phyloP scores from a whole-genome alignment of 2,888 invertebrate genomes.

The Elgonia sp. region DNA sequence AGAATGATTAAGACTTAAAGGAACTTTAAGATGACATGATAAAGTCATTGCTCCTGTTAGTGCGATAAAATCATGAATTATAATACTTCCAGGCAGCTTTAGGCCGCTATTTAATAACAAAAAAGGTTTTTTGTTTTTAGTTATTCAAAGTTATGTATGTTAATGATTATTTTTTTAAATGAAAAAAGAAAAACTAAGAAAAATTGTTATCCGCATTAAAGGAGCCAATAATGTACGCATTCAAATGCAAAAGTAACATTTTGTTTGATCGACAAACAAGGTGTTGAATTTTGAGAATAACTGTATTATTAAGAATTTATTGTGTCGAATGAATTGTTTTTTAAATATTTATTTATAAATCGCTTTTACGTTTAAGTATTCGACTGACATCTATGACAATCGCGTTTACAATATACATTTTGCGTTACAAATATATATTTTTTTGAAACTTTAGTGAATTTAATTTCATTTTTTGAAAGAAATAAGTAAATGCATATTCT shows the following conservation, averaged over 20 bases:
- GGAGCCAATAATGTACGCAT: not conserved
- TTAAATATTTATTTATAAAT: conserved; percentile 40
- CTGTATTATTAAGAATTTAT: conserved; percentile 1
- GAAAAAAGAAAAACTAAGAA: not conserved
- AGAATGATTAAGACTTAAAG: conserved; percentile 35
- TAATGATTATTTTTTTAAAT: too few species aligned
- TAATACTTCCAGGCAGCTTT: not conserved
- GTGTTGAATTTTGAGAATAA: not conserved
- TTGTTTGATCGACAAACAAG: not conserved
- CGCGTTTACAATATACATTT: not conserved
- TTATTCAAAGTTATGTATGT: too few species aligned
- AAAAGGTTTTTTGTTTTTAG: too few species aligned
- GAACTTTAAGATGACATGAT: conserved; percentile 12
- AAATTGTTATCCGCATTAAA: conserved; percentile 16
- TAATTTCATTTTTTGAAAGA: not conserved
- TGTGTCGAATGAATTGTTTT: conserved; percentile 6
- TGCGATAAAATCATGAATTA: conserved; percentile 2
- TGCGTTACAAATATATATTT: not conserved
- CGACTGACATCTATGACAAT: conserved; percentile 46
- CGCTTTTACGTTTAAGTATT: conserved; percentile 39
- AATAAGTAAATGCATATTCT: not conserved
- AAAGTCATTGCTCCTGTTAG: conserved; percentile 12
- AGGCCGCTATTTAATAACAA: too few species aligned
- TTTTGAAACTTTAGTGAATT: not conserved
- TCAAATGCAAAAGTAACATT: not conserved